Base-by-base conservation (phyloP, 2,113 vertebrate genomes). In the Podilymbus podiceps region DNA sequence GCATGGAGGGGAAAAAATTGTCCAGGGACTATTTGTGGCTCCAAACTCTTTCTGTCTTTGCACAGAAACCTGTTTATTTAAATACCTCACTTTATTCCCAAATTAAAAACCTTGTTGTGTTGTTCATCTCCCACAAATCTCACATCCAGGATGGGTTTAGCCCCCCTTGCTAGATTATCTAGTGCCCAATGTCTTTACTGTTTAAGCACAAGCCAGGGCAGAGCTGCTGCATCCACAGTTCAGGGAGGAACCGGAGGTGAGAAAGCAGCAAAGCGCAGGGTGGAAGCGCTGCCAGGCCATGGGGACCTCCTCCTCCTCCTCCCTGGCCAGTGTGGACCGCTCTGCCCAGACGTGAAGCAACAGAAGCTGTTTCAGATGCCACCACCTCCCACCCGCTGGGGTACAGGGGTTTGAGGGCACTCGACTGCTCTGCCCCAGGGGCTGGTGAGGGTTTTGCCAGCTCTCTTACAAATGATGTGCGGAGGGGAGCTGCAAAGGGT, bases 1-100 rank as follows among this genome's bases (percentile, higher is more conserved):
- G 49, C 31, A 6, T 0, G 19, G 20, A 5, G 14, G 42, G 42
- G 7, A 15, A 35, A 77, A 13, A 40, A 2, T 3, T 0, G 0
- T 22, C 66, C 49, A 64, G 42, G 46, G 62, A 52, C 30, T 74
- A 5, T 21, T 3, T 68, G 67, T 74, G 47, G 27, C 72, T 87
- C 73, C 50, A 58, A 53, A 35, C 19, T 17, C 66, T 38, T 40
- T 17, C 31, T 33, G 56, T 4, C 12, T 85, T 28, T 28, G 38
- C 60, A 13, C 23, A 79, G 27, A 42, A 77, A 50, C n/a, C 47
- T 23, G 18, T 30, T 71, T 11, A 21, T 59, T 42, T 79, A 24
- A 72, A 88, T 20, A 12, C 49, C 44, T 50, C 28, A 4, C 31
- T 71, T 75, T 13, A 18, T 3, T 55, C 72, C 53, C 62, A 68